phyloP scores from a whole-genome alignment of 2,888 invertebrate genomes.

The Noctua comes region DNA sequence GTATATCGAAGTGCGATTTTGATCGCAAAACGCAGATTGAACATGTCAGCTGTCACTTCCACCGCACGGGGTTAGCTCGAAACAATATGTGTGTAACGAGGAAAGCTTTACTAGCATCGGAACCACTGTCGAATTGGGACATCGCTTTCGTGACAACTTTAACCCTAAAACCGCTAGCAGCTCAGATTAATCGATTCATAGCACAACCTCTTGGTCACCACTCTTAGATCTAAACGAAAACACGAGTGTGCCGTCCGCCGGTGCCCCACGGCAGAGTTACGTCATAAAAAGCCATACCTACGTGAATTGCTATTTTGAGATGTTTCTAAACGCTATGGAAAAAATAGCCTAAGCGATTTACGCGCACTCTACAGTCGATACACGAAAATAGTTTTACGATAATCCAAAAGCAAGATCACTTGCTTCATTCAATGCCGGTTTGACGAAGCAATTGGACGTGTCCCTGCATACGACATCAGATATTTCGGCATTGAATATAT shows the following conservation, averaged over 20 bases:
- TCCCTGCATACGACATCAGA: slow-evolving; percentile 68
- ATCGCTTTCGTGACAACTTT: slow-evolving; percentile 6
- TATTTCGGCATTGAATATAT: slow-evolving; percentile 67
- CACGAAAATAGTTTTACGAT: slow-evolving; percentile 86
- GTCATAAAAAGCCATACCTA: slow-evolving; percentile 77
- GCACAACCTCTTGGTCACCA: slow-evolving; percentile 31
- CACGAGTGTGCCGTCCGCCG: slow-evolving; percentile 33
- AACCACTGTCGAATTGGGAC: slow-evolving; percentile 32
- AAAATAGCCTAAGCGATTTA: slow-evolving; percentile 85
- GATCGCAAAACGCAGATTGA: neutral
- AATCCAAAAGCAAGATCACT: slow-evolving; percentile 72
- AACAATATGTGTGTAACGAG: slow-evolving; percentile 22
- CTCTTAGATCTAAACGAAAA: slow-evolving; percentile 46
- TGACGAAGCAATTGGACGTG: slow-evolving; percentile 63
- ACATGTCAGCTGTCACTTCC: neutral
- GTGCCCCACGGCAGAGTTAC: slow-evolving; percentile 68
- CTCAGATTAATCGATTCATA: slow-evolving; percentile 40
- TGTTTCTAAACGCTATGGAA: slow-evolving; percentile 79
- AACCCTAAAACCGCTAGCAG: slow-evolving; percentile 25
- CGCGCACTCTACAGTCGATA: slow-evolving; percentile 79
- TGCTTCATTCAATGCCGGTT: slow-evolving; percentile 62
- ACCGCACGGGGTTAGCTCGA: neutral
- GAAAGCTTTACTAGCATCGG: slow-evolving; percentile 31
- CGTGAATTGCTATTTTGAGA: slow-evolving; percentile 82
- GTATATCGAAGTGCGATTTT: neutral